These are phyloP conservation scores for Leptura quadrifasciata DNA, from an alignment of 2,888 invertebrate species.

Conservation along the genomic window DNA sequence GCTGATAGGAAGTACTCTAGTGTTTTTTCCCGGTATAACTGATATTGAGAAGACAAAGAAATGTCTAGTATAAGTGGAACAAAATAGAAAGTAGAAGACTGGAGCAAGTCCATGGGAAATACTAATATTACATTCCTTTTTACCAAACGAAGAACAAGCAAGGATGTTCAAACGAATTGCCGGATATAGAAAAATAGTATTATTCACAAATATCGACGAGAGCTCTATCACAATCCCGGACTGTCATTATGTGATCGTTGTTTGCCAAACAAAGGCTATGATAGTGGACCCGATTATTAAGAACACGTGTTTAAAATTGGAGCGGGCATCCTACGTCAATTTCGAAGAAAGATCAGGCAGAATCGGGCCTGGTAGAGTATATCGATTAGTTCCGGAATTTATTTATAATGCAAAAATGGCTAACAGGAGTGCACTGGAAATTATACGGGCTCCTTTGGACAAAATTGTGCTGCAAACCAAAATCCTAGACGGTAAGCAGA, in stretches of 20 bases:
- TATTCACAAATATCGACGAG: slow-evolving; percentile 94
- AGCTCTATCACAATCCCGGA: slow-evolving; percentile 94
- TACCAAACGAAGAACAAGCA: slow-evolving; percentile 82
- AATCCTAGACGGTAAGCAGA: slow-evolving; percentile 85
- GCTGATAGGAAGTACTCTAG: slow-evolving; percentile 84
- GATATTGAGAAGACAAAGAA: slow-evolving; percentile 86
- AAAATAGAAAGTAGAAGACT: background rate
- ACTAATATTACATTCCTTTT: slow-evolving; percentile 78
- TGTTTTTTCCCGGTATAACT: slow-evolving; percentile 91
- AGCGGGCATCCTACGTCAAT: slow-evolving; percentile 93
- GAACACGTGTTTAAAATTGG: slow-evolving; percentile 84
- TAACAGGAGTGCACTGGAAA: slow-evolving; percentile 82
- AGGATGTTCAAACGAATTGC: slow-evolving; percentile 79
- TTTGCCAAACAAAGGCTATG: slow-evolving; percentile 91
- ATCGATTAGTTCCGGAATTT: slow-evolving; percentile 82
- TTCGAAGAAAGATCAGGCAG: slow-evolving; percentile 91
- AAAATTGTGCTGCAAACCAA: slow-evolving; percentile 88
- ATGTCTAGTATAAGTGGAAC: background rate
- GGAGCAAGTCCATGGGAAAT: slow-evolving; percentile 67
- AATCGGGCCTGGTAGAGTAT: slow-evolving; percentile 92
- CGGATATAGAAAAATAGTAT: slow-evolving; percentile 86
- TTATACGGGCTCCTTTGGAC: slow-evolving; percentile 88
- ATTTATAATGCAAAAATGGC: slow-evolving; percentile 79
- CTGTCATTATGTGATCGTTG: slow-evolving; percentile 93
- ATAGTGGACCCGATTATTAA: slow-evolving; percentile 86